A percentile compares a stretch with the other conserved stretches of the same genome.
Conservation (phyloP, 2,797 vertebrate species). For the Tadarida brasiliensis region DNA sequence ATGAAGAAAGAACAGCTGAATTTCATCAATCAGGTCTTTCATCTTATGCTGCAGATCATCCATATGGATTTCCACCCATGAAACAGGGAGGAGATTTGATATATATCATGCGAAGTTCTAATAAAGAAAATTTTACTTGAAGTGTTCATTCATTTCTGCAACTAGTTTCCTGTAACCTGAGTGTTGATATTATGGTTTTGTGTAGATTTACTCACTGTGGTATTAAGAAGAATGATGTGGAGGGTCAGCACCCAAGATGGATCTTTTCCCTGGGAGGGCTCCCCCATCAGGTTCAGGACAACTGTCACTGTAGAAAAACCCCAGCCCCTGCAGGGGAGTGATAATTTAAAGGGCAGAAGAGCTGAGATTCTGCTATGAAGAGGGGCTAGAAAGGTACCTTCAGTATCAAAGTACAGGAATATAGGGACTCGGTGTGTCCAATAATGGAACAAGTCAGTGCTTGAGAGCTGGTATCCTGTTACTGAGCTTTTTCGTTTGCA, state of each 20-base stretch:
- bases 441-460: neutral
- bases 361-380: neutral
- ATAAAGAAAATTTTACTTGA: neutral
- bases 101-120: neutral
- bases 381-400: neutral
- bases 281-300: neutral
- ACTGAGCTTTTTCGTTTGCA: neutral
- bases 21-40: neutral
- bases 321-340: neutral
- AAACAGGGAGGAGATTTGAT: neutral
- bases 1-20: neutral
- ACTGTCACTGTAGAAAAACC: neutral
- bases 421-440: fast-evolving
- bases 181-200: neutral
- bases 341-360: neutral
- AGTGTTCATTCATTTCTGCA: neutral
- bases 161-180: neutral
- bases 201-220: neutral
- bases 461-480: neutral
- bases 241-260: neutral
- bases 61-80: neutral
- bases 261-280: neutral
- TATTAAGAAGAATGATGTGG: neutral
- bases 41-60: neutral
- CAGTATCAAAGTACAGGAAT: neutral